Conservation (phyloP, 2,888 invertebrate species). For the Pasiphila rectangulata region DNA sequence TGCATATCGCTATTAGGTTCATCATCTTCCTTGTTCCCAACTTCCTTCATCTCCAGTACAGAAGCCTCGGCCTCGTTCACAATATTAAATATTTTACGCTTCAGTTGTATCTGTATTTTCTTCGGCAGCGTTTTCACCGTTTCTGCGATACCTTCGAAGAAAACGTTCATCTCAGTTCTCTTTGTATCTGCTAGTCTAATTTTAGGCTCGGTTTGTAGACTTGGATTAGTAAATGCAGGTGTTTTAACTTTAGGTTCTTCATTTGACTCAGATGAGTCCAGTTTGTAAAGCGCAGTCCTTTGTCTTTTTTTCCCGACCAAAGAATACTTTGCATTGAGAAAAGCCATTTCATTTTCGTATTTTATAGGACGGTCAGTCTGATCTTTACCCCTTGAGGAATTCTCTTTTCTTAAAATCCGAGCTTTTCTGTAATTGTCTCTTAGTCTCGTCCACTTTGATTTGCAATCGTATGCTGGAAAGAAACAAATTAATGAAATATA, state of each 20-base stretch:
- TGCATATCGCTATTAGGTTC: neutral
- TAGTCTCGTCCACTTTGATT: constrained; percentile 20
- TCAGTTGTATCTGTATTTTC: constrained; percentile 12
- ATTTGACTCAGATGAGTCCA: neutral
- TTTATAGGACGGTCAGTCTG: constrained; percentile 11
- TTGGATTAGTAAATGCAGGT: neutral
- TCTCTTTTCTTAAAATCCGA: constrained; percentile 9
- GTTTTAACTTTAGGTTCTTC: constrained; percentile 1
- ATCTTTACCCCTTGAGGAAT: neutral
- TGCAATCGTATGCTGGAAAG: constrained; percentile 19
- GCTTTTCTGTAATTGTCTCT: constrained; percentile 24
- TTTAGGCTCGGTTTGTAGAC: neutral
- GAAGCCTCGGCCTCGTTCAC: constrained; percentile 18
- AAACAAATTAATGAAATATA: no score
- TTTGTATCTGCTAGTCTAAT: constrained; percentile 1
- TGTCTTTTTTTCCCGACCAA: neutral
- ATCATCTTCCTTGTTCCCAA: neutral
- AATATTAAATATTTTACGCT: constrained; percentile 14
- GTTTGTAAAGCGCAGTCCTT: neutral
- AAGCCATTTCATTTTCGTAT: constrained; percentile 15
- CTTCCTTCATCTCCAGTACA: neutral
- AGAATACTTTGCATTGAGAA: constrained; percentile 13
- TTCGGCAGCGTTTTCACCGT: constrained; percentile 19
- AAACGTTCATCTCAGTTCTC: constrained; percentile 9
- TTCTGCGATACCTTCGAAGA: constrained; percentile 22